Base-by-base conservation (phyloP, 2,797 vertebrate genomes). In the Crenichthys baileyi region DNA sequence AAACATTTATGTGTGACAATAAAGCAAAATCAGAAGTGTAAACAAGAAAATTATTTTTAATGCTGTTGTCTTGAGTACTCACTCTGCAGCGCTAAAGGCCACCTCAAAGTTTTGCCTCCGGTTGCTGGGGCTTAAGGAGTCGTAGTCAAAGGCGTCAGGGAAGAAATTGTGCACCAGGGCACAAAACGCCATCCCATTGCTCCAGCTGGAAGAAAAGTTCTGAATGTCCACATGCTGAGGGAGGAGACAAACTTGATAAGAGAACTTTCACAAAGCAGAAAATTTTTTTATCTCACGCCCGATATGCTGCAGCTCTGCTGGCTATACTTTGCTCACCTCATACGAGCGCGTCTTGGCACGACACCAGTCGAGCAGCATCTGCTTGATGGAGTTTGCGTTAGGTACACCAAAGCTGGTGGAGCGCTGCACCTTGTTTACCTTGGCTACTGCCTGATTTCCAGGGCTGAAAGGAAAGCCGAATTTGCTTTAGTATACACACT, bases 151-250 rank as follows among this genome's bases (percentile, higher is more conserved):
- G 0, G 98, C 96, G 0, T 99, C 97, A 0, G 98, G 98, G 87
- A 99, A 99, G 94, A 99, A 99, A 90, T 98, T 97, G 93, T 99
- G 98, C 71, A 99, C 98, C 83, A 99, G 95, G 70, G 98, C 98
- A 44, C 98, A 99, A 89, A 99, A 99, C 4, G 98, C 98, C 98
- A 99, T 98, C 61, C 98, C 98, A 0, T 99, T 95, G 5, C 97
- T 99, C 98, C 98, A 99, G 82, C 98, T 99, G 79, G 98, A 99
- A 4, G 98, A 99, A 88, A 99, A 99, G 92, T 99, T 99, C 95
- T 99, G 98, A 90, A 99, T 99, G 78, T 98, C 95, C 91, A 99
- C 98, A 0, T 99, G 96, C 98, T 99, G 83, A 1, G 5, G 53
- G 76, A 83, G 18, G 50, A 83, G 75, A 63, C 9, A 83, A 60